Base-by-base conservation (phyloP, 1,140 invertebrate species). In the Macrobrachium rosenbergii region DNA sequence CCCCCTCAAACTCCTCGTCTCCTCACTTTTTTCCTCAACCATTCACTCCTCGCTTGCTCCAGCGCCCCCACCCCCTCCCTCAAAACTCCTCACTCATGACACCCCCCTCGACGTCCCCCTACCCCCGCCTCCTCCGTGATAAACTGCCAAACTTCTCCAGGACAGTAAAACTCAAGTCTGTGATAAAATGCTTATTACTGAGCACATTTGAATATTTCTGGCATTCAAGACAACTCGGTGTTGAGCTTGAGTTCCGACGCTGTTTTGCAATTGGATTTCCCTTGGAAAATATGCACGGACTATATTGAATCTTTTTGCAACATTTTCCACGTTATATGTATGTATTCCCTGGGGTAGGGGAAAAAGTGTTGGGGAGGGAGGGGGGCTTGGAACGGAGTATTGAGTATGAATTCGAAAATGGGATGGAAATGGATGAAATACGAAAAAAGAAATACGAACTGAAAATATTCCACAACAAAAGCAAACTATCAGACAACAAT, bases 131-230 rank as follows among this genome's bases (percentile, higher is more conserved):
- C 52, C 45, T 7, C 69, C 69, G 19, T 28, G 19, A 21, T 28
- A 19, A 16, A 14, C 19, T 73, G 14, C 28, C 73, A 19, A 14
- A 17, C 73, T n/a, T 28, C 73, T 52, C 52, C 62, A 37, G 28
- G 28, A 37, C 28, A 37, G 28, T 37, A 37, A 37, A 37, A 37
- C 28, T 37, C 28, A 37, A 37, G 28, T 52, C 23, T 43, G 63
- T 72, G 63, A 82, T 82, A 82, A 69, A 69, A 82, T 82, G 80
- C 63, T 82, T 69, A 82, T 82, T 82, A 82, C 62, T 12, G 14
- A 5, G 21, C 62, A 45, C 80, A 82, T 69, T 23, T 82, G 80
- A 72, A 82, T 82, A 69, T 69, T 82, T 82, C 59, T 58, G 37
- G 80, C 28, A 45, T 52, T 58, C 67, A 62, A 43, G 23, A 28